Evolutionary conservation across 92 coral and sea anemone genomes (phyloP), one percentile per base, ranked within the genome.

Genomic region (Muricea muricata): DNA sequence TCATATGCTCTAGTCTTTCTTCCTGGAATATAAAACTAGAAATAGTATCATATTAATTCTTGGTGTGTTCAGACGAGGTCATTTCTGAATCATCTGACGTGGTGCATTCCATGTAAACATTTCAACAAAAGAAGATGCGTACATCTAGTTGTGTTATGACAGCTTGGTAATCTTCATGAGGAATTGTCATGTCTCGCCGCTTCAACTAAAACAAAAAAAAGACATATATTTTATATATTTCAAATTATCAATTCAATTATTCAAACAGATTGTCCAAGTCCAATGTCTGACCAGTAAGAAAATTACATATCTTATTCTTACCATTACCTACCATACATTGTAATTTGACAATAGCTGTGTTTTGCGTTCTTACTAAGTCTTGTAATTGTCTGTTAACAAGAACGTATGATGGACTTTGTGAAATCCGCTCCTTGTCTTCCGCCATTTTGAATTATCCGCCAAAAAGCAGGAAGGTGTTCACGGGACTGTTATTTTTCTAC

Each of bases 371-470:
- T 71, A 96, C 87, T 28, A 96, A 87, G 80, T 96, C 99, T 73
- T 93, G 95, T 71, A 96, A 90, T 61, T 96, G 99, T 81, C 88
- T 92, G 85, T 93, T 93, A 80, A 96, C 99, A 61, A 96, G 56
- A 79, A 84, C 18, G 75, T 86, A 89, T 31, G 93, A 94, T 39
- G 97, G 96, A 75, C 88, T 93, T 0, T 28, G 54, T 3, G 73
- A 72, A 14, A 28, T n/a, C 17, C 70, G 73, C 24, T 46, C 90
- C 76, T 61, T 79, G 46, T 84, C 89, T 73, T 79, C 92, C 89
- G 85, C 92, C 92, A 89, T 89, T 75, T 89, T 89, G 86, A 65
- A 67, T 85, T 58, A 29, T 11, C 70, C 70, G 70, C 70, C 70
- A 15, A 0, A 25, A 30, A 17, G 39, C 34, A 63, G 15, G 39